Percentiles rank a stretch among this genome's conserved stretches.
Evolutionary conservation across 2,888 invertebrate species (phyloP).

Genomic region (Seladonia tumulorum): DNA sequence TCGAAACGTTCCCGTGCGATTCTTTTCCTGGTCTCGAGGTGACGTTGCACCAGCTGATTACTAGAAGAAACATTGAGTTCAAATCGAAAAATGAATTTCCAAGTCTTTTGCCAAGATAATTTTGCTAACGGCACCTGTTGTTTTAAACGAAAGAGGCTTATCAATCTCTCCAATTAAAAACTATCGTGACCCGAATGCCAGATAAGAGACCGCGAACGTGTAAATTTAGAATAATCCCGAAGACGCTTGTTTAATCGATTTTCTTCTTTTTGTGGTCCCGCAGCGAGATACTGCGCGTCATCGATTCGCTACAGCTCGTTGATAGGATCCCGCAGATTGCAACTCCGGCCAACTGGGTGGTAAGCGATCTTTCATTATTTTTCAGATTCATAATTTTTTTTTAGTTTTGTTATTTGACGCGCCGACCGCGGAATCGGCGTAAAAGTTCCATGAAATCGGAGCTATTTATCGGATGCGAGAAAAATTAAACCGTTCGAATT

Average conservation of each 20-base stretch:
- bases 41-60: too few species aligned
- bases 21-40: too few species aligned
- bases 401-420: background rate
- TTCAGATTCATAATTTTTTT: background rate
- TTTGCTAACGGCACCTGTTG: background rate
- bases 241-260: background rate
- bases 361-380: slow-evolving; percentile 80
- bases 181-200: background rate
- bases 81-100: too few species aligned
- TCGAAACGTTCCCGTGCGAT: background rate
- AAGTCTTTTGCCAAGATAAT: background rate
- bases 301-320: slow-evolving; percentile 93
- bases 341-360: slow-evolving; percentile 95
- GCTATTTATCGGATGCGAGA: background rate
- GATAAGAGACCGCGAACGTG: background rate
- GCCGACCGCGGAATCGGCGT: background rate
- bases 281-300: slow-evolving; percentile 93
- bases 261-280: slow-evolving; percentile 17
- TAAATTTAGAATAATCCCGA: background rate
- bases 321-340: slow-evolving; percentile 90
- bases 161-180: background rate
- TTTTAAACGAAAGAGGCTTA: background rate
- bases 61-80: too few species aligned
- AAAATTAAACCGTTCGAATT: background rate
- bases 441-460: background rate